Base-by-base conservation (phyloP, 2,888 invertebrate genomes). In the Hoplodrina ambigua region DNA sequence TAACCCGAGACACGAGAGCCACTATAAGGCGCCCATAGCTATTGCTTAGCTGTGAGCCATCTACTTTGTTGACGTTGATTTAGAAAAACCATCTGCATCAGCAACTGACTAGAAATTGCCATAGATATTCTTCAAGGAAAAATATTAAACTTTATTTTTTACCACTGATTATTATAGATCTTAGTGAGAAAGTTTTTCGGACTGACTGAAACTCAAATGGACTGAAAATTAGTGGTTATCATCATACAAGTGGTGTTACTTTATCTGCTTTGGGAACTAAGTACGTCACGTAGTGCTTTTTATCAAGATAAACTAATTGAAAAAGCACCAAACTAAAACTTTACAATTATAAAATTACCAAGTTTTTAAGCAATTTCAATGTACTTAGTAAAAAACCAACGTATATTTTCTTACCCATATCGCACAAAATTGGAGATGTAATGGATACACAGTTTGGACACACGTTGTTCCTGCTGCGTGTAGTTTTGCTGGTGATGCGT, bases 391-490 rank as follows among this genome's bases (percentile, higher is more conserved):
- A 46, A 17, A 46, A 17, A 46, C 41, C 13, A 13, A 41, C 11
- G 41, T 41, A 41, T 19, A 65, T 64, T 20, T 41, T 74, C 97
- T 97, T 96, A 99, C 99, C 99, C 99, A 77, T 97, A 97, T 93
- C 97, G 97, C 76, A 98, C 98, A 88, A 99, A 99, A 96, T 99
- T 99, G 78, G 98, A 97, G 88, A 99, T 96, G 94, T 98, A 98
- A 88, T 97, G 97, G 85, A 98, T 97, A 90, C 98, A 97, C 52
- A 98, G 96, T 88, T 97, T 97, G 64, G 98, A 97, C 56, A 98
- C 97, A 85, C 97, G 96, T 86, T 97, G 97, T 90, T 99, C 98
- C 87, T 97, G 97, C 82, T 96, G 96, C 46, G 97, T 97, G 95
- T 97, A 98, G 94, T 98, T 98, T 92, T 97, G 97, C 82, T 97